Evolutionary conservation across 2,113 vertebrate genomes (phyloP).

Genomic region (Lonchura striata): DNA sequence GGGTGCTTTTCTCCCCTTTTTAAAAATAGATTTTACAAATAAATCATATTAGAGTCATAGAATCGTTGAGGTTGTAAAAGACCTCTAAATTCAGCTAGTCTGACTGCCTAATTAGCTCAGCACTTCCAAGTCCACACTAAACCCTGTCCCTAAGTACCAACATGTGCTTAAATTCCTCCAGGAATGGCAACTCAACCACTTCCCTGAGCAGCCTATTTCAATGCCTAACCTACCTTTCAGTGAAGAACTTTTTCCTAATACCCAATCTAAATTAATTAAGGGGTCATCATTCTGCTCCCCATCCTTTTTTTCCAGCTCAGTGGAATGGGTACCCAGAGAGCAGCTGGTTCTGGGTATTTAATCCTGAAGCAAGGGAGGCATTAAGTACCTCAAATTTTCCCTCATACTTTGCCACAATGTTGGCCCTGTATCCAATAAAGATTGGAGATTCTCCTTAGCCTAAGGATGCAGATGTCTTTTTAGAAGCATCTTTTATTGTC

Average conservation of each 20-base stretch:
- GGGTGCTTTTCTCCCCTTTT: accelerated
- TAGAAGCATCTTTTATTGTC: neutral
- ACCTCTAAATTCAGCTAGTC: neutral
- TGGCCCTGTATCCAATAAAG: neutral
- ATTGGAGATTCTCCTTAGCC: neutral
- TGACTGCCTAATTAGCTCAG: neutral
- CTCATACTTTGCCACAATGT: neutral
- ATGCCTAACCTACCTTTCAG: neutral
- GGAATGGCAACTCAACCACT: accelerated
- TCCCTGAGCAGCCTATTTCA: neutral
- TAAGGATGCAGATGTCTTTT: neutral
- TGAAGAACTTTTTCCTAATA: neutral
- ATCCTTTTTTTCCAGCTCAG: neutral
- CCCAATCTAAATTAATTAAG: neutral
- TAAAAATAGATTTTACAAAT: neutral
- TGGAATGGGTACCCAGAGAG: neutral
- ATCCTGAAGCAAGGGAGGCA: neutral
- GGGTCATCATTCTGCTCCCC: neutral
- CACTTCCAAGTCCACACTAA: neutral
- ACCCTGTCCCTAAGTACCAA: no score
- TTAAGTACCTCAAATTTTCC: neutral
- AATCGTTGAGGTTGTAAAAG: neutral
- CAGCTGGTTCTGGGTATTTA: neutral
- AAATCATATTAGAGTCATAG: neutral
- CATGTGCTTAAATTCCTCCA: neutral